Conservation (phyloP, 2,888 invertebrate genomes). For the Cremastinae sp. region DNA sequence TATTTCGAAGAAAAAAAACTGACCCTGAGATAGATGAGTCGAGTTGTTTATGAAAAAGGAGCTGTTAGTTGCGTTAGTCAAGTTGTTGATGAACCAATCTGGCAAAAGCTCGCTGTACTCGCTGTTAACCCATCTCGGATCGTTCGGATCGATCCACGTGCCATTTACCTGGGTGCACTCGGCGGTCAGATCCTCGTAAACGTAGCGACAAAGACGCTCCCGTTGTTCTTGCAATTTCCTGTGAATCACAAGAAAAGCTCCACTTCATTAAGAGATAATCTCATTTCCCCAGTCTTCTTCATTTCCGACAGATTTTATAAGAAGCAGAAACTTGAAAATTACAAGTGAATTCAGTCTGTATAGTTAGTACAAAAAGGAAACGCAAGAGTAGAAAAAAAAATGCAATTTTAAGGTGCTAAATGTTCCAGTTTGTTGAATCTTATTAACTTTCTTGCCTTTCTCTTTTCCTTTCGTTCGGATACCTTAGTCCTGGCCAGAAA, state of each 20-base stretch:
- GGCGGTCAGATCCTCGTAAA: slow-evolving; percentile 84
- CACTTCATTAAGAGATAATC: slow-evolving; percentile 46
- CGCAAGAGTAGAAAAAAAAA: slow-evolving; percentile 15
- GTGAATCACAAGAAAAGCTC: slow-evolving; percentile 63
- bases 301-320: neutral
- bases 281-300: neutral
- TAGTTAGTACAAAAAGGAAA: slow-evolving; percentile 18
- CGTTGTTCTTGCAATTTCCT: slow-evolving; percentile 89
- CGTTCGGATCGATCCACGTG: slow-evolving; percentile 78
- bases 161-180: slow-evolving; percentile 84
- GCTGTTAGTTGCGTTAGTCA: slow-evolving; percentile 73
- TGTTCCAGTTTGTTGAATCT: slow-evolving; percentile 8
- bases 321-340: neutral
- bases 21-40: slow-evolving; percentile 49
- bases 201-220: slow-evolving; percentile 87
- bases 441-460: slow-evolving; percentile 24
- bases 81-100: slow-evolving; percentile 74
- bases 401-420: slow-evolving; percentile 4
- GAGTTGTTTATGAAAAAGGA: slow-evolving; percentile 68
- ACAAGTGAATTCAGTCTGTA: slow-evolving; percentile 14
- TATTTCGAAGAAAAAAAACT: slow-evolving; percentile 15
- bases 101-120: slow-evolving; percentile 77
- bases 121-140: slow-evolving; percentile 79
- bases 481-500: slow-evolving; percentile 15
- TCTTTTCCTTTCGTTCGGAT: slow-evolving; percentile 37